Percentiles rank a stretch among this genome's conserved stretches.
phyloP scores from a whole-genome alignment of 2,113 vertebrate species.

The Salvelinus sp. region DNA sequence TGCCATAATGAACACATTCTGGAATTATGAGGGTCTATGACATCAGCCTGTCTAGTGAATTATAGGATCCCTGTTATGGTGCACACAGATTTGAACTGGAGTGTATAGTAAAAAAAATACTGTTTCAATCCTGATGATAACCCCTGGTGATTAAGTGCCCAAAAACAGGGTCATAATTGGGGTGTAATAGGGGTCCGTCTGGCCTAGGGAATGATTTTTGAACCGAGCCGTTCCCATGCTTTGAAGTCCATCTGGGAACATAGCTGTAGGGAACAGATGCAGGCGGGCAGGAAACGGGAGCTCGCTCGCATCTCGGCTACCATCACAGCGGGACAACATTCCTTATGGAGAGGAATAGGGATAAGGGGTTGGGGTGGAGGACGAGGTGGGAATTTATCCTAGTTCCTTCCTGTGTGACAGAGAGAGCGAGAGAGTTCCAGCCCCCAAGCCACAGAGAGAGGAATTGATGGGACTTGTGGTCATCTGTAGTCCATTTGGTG shows the following conservation, averaged over 20 bases:
- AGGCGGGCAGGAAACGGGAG: slow-evolving; percentile 67
- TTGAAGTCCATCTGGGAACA: slow-evolving; percentile 61
- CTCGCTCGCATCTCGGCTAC: slow-evolving; percentile 55
- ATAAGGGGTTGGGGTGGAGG: slow-evolving; percentile 30
- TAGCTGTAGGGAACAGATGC: slow-evolving; percentile 62
- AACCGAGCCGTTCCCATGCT: slow-evolving; percentile 64
- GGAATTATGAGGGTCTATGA: no score
- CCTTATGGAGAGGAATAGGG: slow-evolving; percentile 54
- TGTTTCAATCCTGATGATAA: slow-evolving; percentile 29
- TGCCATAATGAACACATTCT: no score
- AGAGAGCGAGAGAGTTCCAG: background rate
- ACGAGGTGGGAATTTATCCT: slow-evolving; percentile 50
- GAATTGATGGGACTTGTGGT: slow-evolving; percentile 35
- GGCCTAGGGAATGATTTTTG: slow-evolving; percentile 16
- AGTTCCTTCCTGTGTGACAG: slow-evolving; percentile 62
- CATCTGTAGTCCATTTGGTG: slow-evolving; percentile 34
- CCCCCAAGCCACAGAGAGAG: slow-evolving; percentile 32
- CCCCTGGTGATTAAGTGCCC: slow-evolving; percentile 24
- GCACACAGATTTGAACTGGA: slow-evolving; percentile 19
- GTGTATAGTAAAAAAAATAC: background rate
- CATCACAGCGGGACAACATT: slow-evolving; percentile 71
- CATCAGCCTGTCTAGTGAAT: no score
- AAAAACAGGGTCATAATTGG: slow-evolving; percentile 33
- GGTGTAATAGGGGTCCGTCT: slow-evolving; percentile 31
- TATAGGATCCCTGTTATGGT: background rate